Evolutionary conservation across 2,888 invertebrate species (phyloP), one percentile per base, ranked within the genome.

Genomic region (Pollenia angustigena): DNA sequence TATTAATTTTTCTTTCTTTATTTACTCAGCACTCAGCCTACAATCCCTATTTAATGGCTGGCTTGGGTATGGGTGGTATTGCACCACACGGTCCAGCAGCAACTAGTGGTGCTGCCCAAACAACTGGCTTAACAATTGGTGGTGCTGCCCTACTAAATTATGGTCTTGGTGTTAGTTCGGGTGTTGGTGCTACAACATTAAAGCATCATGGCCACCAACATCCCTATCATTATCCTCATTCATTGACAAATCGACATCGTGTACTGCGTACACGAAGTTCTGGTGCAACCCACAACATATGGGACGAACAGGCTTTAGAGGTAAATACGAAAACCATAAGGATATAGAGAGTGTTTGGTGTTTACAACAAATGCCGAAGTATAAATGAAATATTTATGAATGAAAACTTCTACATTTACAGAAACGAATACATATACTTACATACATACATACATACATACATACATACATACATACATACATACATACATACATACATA

Each of bases 241-340:
- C 93, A 88, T 87, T 93, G 87, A 93, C 93, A 81, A 91, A 92
- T 40, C 90, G 93, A 71, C 91, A 92, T 88, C 91, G 92, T 48
- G 93, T 93, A 58, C 84, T 92, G 84, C 91, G 93, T 56, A 92
- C 93, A 50, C 91, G 93, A 81, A 93, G 93, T 82, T 92, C 93
- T 40, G 93, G 93, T 58, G 91, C 91, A 8, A 90, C 92, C 23
- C 92, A 93, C 48, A 93, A 92, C 69, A 89, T 93, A 68, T 93
- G 92, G 92, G 93, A 93, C 88, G 93, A 93, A 85, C 92, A 93
- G 74, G 90, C 92, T 90, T 91, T 93, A 89, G 93, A 93, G 92
- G 93, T 93, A 80, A 91, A 90, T 87, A 52, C 11, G 14, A 46
- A 18, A 64, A 48, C 46, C 11, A 40, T 14, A n/a, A 14, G 42